These are phyloP conservation scores for Callospermophilus lateralis DNA, from an alignment of 2,113 vertebrate genomes.

Conservation along the genomic window DNA sequence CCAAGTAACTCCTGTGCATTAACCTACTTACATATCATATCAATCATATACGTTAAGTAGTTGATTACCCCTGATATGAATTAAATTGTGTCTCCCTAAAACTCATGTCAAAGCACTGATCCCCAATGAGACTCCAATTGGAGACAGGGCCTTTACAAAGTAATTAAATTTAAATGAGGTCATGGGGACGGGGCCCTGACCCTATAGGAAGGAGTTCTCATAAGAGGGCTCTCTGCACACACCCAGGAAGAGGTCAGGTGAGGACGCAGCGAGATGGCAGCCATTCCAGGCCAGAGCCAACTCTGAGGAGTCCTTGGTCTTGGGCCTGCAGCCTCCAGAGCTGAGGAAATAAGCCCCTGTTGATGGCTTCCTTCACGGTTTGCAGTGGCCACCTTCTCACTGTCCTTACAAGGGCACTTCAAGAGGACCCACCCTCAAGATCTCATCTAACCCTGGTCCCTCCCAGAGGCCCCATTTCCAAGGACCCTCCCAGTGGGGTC, in stretches of 20 bases:
- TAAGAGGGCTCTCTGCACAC: not conserved
- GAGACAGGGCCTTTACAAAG: not conserved
- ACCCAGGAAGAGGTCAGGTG: not conserved
- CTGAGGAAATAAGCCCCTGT: not conserved
- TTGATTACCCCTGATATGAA: not conserved
- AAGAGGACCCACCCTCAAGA: not conserved
- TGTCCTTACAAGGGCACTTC: not conserved
- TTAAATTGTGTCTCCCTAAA: not conserved
- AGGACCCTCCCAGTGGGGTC: not conserved
- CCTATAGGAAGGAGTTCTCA: not conserved
- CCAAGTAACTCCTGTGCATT: not conserved
- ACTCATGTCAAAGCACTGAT: no score
- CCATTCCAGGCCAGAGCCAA: accelerated
- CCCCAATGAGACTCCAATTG: not conserved
- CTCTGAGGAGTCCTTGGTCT: no score
- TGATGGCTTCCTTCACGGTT: not conserved
- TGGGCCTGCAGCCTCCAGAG: not conserved
- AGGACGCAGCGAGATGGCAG: not conserved
- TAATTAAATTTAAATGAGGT: not conserved
- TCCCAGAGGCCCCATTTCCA: not conserved
- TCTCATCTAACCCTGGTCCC: not conserved
- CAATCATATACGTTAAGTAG: not conserved
- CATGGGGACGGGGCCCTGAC: not conserved
- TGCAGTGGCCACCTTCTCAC: not conserved
- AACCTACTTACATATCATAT: not conserved